A percentile compares a stretch with the other conserved stretches of the same genome.
phyloP scores from a whole-genome alignment of 2,888 invertebrate genomes.

The Resseliella maxima region DNA sequence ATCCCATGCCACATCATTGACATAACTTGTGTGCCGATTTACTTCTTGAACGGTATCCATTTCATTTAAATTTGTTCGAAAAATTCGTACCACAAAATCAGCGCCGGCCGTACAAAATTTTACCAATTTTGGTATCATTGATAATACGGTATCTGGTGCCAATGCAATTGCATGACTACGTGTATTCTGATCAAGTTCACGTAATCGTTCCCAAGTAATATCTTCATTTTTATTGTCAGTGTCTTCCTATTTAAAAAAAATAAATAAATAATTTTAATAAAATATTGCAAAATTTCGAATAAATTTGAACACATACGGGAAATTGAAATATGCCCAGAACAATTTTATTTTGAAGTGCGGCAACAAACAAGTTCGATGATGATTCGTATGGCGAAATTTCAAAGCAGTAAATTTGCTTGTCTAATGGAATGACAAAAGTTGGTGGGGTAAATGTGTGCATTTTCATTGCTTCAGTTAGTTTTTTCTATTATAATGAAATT shows the following conservation, averaged over 20 bases:
- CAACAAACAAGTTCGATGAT: slow-evolving; percentile 73
- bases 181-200: slow-evolving; percentile 71
- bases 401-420: slow-evolving; percentile 70
- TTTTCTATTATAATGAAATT: too few relatives aligned
- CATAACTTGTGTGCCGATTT: slow-evolving; percentile 65
- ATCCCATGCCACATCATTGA: slow-evolving; percentile 78
- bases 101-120: slow-evolving; percentile 69
- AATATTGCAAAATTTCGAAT: too few relatives aligned
- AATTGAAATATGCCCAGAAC: slow-evolving; percentile 71
- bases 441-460: slow-evolving; percentile 62
- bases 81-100: slow-evolving; percentile 71
- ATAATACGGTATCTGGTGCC: slow-evolving; percentile 74
- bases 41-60: slow-evolving; percentile 66
- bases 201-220: slow-evolving; percentile 70
- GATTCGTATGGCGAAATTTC: slow-evolving; percentile 75
- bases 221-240: slow-evolving; percentile 69
- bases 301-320: slow-evolving; percentile 69
- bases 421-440: slow-evolving; percentile 68
- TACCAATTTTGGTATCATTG: slow-evolving; percentile 70
- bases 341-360: slow-evolving; percentile 72
- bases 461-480: too few relatives aligned
- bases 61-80: slow-evolving; percentile 70
- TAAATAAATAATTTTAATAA: not conserved
- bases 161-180: slow-evolving; percentile 71
- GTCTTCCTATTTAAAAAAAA: not conserved